Conservation (phyloP, 2,113 vertebrate genomes). For the Willisornis vidua region DNA sequence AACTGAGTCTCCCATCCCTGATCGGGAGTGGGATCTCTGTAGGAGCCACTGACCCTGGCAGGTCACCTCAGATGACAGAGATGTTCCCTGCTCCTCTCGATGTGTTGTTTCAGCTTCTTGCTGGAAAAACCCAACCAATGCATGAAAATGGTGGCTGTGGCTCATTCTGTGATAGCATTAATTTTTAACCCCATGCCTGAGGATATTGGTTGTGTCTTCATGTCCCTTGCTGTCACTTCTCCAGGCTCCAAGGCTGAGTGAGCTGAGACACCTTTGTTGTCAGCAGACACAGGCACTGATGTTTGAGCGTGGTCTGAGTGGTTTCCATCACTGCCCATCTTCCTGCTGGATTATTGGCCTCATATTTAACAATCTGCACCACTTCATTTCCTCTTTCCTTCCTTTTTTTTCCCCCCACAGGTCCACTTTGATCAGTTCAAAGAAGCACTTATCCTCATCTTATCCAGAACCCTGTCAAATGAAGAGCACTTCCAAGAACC, state of each 20-base stretch:
- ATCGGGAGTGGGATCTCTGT: not conserved
- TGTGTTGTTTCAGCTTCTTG: fast-evolving
- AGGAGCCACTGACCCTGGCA: not conserved
- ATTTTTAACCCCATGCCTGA: fast-evolving
- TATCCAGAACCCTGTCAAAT: slow-evolving; percentile 80
- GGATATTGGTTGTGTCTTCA: fast-evolving
- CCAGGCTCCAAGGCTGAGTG: not conserved
- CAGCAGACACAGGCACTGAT: too few species aligned
- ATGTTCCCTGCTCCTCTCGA: not conserved
- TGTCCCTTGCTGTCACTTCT: not conserved
- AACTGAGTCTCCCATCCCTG: not conserved
- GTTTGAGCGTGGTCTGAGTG: fast-evolving
- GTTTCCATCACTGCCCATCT: not conserved
- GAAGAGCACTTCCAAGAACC: slow-evolving; percentile 78
- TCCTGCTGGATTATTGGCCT: not conserved
- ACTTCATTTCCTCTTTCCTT: not conserved
- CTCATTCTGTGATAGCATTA: fast-evolving
- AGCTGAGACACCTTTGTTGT: not conserved
- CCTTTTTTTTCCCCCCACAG: slow-evolving; percentile 60
- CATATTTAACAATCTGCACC: not conserved
- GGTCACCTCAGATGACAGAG: not conserved
- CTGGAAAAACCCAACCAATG: not conserved
- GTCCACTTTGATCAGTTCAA: slow-evolving; percentile 95
- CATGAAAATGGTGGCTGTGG: not conserved
- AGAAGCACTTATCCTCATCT: slow-evolving; percentile 89